Evolutionary conservation across 2,113 vertebrate genomes (phyloP).

Genomic region (Sinocyclocheilus anshuiensis): DNA sequence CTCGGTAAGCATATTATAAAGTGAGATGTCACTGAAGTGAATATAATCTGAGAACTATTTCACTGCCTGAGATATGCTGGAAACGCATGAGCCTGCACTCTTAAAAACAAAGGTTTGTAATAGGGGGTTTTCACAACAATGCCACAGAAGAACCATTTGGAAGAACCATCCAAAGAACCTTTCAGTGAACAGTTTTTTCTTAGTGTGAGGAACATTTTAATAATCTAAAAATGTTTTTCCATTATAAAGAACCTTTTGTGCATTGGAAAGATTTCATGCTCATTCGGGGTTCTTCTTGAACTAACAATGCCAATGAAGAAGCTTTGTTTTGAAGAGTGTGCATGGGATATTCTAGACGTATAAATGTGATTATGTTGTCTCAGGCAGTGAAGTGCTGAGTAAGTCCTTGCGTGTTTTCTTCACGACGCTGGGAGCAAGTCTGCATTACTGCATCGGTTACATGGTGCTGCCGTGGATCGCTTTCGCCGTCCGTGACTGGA

Average conservation of each 20-base stretch:
- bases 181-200: too few species aligned
- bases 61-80: not conserved
- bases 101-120: not conserved
- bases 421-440: conserved; percentile 85
- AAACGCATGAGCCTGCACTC: not conserved
- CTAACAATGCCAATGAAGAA: not conserved
- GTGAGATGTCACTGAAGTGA: not conserved
- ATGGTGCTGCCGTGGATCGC: conserved; percentile 89
- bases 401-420: conserved; percentile 85
- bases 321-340: not conserved
- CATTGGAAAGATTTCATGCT: not conserved
- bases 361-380: not conserved
- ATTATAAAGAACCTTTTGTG: not conserved
- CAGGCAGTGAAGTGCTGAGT: conserved; percentile 90
- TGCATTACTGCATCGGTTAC: conserved; percentile 89
- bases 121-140: not conserved
- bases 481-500: conserved; percentile 86
- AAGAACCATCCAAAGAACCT: not conserved
- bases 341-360: too few species aligned
- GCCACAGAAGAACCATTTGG: not conserved
- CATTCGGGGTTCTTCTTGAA: not conserved
- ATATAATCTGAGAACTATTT: not conserved
- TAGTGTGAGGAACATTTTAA: not conserved
- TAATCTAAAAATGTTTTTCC: not conserved
- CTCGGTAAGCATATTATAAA: conserved; percentile 77